Base-by-base conservation (phyloP, 1,140 invertebrate species). In the Wasmannia auropunctata region DNA sequence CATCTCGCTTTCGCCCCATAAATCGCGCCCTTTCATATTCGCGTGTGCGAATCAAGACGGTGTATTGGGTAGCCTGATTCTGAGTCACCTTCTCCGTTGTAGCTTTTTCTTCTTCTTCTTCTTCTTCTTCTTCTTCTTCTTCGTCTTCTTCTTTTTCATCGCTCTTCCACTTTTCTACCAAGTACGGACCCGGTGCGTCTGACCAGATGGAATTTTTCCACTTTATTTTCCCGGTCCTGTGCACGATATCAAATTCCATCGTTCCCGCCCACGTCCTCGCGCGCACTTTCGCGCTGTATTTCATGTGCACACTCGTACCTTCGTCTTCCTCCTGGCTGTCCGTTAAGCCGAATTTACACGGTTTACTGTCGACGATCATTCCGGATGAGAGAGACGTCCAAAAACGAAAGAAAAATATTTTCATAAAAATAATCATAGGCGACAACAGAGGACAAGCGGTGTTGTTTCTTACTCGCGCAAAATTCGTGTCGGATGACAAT, bases 191-290 rank as follows among this genome's bases (percentile, higher is more conserved):
- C 67, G 89, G 76, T 77, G 70, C 85, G 88, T 89, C 90, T 90
- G 89, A 91, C 81, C 91, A 88, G 65, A 92, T 89, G 88, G 91
- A 90, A 92, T 92, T 92, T 93, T 90, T 90, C 91, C 85, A 88
- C 87, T 91, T 91, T 92, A 93, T 92, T 93, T 93, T 91, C 86
- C 81, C 86, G 43, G 56, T 51, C 58, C 65, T 63, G 69, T 51
- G 79, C 89, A 51, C 85, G 87, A 92, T 93, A 92, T 93, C 90
- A 91, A 90, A 92, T 93, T 93, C 91, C 91, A 77, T 84, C 80
- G 62, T 62, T 81, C 49, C 62, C 76, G n/a, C 34, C 74, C 49
- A 81, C 65, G 16, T 22, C 16, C 8, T 51, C 40, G 34, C 40
- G 34, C 56, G 22, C 58, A 28, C 62, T 40, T n/a, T 22, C 49